These are phyloP conservation scores for Himantopus leucocephalus DNA, from an alignment of 2,113 vertebrate species.

Conservation along the genomic window DNA sequence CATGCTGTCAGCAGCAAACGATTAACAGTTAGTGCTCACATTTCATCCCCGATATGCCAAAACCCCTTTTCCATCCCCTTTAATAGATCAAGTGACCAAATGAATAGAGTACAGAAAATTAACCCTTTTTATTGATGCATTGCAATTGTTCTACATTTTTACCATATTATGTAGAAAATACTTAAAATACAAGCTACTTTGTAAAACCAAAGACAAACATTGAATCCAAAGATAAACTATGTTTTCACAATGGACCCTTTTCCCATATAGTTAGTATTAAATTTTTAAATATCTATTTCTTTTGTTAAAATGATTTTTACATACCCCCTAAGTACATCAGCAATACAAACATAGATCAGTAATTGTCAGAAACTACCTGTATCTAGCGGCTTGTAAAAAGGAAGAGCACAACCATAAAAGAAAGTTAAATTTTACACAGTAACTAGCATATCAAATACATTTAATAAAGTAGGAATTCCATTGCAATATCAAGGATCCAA, in stretches of 20 bases:
- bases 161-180: conserved; percentile 90
- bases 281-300: conserved; percentile 88
- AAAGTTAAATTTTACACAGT: conserved; percentile 80
- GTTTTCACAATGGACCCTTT: conserved; percentile 88
- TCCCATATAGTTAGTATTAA: conserved; percentile 87
- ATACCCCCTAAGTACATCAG: conserved; percentile 85
- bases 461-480: conserved; percentile 83
- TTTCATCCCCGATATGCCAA: rapidly evolving
- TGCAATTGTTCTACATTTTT: conserved; percentile 86
- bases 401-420: conserved; percentile 79
- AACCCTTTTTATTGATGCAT: conserved; percentile 89
- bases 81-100: conserved; percentile 25
- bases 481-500: conserved; percentile 84
- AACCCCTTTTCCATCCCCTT: not conserved
- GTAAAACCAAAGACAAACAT: conserved; percentile 91
- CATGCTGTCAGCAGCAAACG: rapidly evolving
- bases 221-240: conserved; percentile 89
- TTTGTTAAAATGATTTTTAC: conserved; percentile 89
- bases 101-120: conserved; percentile 82
- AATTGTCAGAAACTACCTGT: conserved; percentile 84
- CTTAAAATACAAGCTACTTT: conserved; percentile 91
- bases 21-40: not conserved
- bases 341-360: conserved; percentile 85
- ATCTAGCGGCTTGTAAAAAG: conserved; percentile 82
- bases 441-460: conserved; percentile 88